Evolutionary conservation across 2,113 vertebrate species (phyloP).

Genomic region (Tichodroma muraria): DNA sequence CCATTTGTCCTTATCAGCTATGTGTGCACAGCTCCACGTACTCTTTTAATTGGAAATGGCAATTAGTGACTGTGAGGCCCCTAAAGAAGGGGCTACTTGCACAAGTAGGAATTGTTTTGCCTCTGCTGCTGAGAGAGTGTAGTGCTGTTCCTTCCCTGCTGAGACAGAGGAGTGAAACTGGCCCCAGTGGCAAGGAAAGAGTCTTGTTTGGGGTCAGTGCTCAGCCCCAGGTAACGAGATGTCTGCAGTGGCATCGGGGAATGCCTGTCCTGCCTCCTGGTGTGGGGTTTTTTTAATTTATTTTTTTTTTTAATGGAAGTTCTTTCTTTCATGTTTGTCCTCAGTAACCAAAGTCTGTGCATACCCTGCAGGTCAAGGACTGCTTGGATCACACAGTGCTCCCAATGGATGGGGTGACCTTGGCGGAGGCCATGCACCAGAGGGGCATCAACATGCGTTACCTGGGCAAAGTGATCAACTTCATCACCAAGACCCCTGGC

Average conservation of each 20-base stretch:
- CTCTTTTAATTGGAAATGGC: background rate
- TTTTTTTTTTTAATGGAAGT: background rate
- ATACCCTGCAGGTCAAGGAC: conserved; percentile 85
- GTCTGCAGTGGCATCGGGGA: background rate
- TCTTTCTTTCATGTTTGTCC: background rate
- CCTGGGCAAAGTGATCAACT: conserved; percentile 85
- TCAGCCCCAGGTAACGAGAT: background rate
- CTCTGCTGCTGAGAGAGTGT: no score
- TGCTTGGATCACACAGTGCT: conserved; percentile 90
- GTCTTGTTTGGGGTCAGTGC: background rate
- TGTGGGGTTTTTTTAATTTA: background rate
- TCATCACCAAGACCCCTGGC: conserved; percentile 83
- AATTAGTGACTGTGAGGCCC: background rate
- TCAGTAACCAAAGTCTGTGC: background rate
- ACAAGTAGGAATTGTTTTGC: background rate
- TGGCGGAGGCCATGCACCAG: conserved; percentile 93
- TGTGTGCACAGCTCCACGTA: background rate
- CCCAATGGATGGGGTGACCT: conserved; percentile 91
- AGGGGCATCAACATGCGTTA: conserved; percentile 96
- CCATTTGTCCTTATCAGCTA: background rate
- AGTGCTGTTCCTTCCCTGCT: background rate
- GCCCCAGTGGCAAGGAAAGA: background rate
- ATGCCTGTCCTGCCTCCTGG: background rate
- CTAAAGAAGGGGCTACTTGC: background rate
- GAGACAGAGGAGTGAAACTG: background rate